Evolutionary conservation across 2,888 invertebrate species (phyloP).

Genomic region (Cyaniris semiargus): DNA sequence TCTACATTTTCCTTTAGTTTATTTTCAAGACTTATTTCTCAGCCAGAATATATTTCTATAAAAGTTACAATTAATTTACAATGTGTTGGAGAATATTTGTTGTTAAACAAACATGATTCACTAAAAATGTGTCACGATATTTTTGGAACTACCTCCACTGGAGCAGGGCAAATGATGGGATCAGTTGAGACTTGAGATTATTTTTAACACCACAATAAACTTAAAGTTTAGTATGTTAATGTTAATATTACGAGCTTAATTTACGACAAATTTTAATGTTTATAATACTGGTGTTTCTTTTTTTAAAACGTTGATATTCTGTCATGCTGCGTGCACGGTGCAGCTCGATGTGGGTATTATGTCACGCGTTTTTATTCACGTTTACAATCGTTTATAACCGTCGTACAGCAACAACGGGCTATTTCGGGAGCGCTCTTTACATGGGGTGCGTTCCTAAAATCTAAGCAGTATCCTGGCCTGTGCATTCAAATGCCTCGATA

Average conservation of each 20-base stretch:
- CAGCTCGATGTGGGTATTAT: constrained; percentile 42
- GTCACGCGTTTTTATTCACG: constrained; percentile 56
- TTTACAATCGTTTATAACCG: constrained; percentile 62
- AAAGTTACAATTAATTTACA: background rate
- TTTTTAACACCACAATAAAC: background rate
- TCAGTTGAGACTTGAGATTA: background rate
- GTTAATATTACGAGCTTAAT: background rate
- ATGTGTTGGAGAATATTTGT: background rate
- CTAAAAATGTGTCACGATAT: background rate
- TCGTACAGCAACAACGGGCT: constrained; percentile 55
- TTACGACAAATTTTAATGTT: background rate
- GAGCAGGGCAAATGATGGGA: background rate
- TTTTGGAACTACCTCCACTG: background rate
- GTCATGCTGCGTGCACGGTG: constrained; percentile 26
- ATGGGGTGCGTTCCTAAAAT: background rate
- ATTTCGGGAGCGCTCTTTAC: constrained; percentile 67
- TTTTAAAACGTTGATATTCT: constrained; percentile 32
- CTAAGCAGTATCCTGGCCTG: background rate
- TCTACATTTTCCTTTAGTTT: background rate
- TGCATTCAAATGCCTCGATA: background rate
- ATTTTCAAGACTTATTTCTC: background rate
- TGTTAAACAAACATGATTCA: background rate
- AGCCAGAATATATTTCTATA: background rate
- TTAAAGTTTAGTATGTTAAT: background rate
- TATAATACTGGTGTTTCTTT: background rate